phyloP scores from a whole-genome alignment of 1,140 invertebrate genomes.

The Lordiphosa stackelbergi region DNA sequence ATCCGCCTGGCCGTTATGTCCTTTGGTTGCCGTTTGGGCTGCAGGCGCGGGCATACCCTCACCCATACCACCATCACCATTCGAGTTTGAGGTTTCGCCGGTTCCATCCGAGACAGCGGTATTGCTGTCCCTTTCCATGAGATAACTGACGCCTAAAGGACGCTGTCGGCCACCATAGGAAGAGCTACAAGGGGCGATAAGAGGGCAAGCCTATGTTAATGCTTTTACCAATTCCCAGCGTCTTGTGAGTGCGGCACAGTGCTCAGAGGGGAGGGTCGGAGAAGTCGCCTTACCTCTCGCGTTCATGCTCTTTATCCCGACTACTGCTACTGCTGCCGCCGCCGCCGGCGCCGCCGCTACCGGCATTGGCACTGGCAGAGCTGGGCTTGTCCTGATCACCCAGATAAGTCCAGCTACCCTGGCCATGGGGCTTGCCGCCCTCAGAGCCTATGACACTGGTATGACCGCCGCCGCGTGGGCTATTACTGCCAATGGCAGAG shows the following conservation, averaged over 20 bases:
- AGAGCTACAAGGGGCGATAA: slow-evolving; percentile 76
- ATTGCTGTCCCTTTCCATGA: slow-evolving; percentile 70
- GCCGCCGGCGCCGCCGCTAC: slow-evolving; percentile 3
- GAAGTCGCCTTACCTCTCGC: slow-evolving; percentile 58
- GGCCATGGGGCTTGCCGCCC: slow-evolving; percentile 20
- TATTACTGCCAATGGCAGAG: slow-evolving; percentile 56
- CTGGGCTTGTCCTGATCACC: slow-evolving; percentile 59
- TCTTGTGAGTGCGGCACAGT: slow-evolving; percentile 12
- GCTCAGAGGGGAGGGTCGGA: not conserved
- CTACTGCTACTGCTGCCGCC: slow-evolving; percentile 22
- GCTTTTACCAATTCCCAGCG: slow-evolving; percentile 51
- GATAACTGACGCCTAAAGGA: slow-evolving; percentile 74
- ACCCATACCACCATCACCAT: slow-evolving; percentile 36
- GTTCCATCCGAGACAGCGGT: slow-evolving; percentile 44
- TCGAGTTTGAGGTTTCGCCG: slow-evolving; percentile 36
- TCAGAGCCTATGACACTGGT: slow-evolving; percentile 46
- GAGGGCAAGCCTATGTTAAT: slow-evolving; percentile 75
- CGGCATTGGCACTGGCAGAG: slow-evolving; percentile 5
- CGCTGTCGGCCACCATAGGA: slow-evolving; percentile 74
- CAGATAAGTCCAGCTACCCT: slow-evolving; percentile 65
- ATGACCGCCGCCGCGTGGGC: slow-evolving; percentile 49
- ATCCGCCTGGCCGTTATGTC: slow-evolving; percentile 13
- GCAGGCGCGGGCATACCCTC: slow-evolving; percentile 55
- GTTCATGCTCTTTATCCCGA: slow-evolving; percentile 29
- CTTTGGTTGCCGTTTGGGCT: slow-evolving; percentile 52